phyloP scores from a whole-genome alignment of 2,888 invertebrate genomes.

The Eristalinus aeneus region DNA sequence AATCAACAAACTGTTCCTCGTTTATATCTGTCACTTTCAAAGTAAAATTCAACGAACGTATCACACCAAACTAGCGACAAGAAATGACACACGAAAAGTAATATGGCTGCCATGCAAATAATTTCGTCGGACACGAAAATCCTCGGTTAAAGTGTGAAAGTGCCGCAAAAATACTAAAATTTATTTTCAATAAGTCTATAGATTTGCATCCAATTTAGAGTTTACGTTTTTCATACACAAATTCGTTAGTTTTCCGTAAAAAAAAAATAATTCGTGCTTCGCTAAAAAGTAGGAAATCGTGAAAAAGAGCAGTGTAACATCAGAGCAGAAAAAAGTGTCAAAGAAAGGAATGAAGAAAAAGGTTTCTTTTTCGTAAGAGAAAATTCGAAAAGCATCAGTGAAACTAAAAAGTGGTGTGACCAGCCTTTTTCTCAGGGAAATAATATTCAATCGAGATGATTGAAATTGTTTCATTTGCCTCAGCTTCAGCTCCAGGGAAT shows the following conservation, averaged over 20 bases:
- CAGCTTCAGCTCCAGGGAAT: slow-evolving; percentile 36
- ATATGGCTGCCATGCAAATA: slow-evolving; percentile 72
- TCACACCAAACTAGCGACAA: slow-evolving; percentile 27
- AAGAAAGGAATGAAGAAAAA: slow-evolving; percentile 31
- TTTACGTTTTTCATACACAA: slow-evolving; percentile 32
- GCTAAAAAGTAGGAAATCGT: slow-evolving; percentile 22
- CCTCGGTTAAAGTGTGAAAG: slow-evolving; percentile 55
- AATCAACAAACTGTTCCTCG: neutral
- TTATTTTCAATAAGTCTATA: slow-evolving; percentile 28
- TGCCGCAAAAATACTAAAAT: slow-evolving; percentile 63
- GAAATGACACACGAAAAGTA: slow-evolving; percentile 63
- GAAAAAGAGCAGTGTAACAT: slow-evolving; percentile 60
- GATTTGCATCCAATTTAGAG: neutral
- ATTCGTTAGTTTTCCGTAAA: slow-evolving; percentile 2
- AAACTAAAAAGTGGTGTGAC: slow-evolving; percentile 34
- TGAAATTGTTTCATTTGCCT: slow-evolving; percentile 18
- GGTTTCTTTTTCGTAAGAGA: slow-evolving; percentile 44
- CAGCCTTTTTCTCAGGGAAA: slow-evolving; percentile 32
- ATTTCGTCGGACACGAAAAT: slow-evolving; percentile 61
- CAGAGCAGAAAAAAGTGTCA: slow-evolving; percentile 48
- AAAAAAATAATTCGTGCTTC: slow-evolving; percentile 12
- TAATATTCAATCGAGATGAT: slow-evolving; percentile 53
- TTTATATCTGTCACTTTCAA: slow-evolving; percentile 23
- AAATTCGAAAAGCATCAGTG: slow-evolving; percentile 34
- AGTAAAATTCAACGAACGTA: slow-evolving; percentile 31